Base-by-base conservation (phyloP, 1,140 invertebrate species). In the Anagrus nilaparvatae region DNA sequence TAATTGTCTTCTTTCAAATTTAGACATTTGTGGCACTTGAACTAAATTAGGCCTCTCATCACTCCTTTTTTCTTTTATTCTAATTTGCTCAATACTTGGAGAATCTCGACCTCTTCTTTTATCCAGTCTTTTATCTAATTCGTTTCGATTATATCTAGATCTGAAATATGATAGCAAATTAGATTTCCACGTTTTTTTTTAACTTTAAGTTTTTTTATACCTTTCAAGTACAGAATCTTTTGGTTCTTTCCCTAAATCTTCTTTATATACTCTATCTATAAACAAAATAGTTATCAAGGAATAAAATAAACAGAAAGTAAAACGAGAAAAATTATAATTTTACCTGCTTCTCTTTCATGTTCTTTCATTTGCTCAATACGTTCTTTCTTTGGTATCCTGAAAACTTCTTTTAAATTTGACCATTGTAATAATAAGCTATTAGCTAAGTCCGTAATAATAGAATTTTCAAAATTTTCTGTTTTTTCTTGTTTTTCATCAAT, bases 301-400 rank as follows among this genome's bases (percentile, higher is more conserved):
- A 41, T 24, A 17, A 41, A 48, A 49, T 16, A 6, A 37, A 0
- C 13, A 29, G 12, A 25, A 1, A 31, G 17, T 19, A 30, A 16
- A 16, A 21, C 0, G 24, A 44, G 27, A 19, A 37, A 37, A 28
- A 40, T 43, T 28, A 36, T 34, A 21, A 42, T 21, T 52, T 50
- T 51, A 68, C 73, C 77, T 40, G 87, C 88, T 73, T 92, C 87
- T 42, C 85, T 69, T 63, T 94, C 90, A 55, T 93, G 88, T 55
- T 92, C 87, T 57, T 90, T 89, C 84, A 91, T 88, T 61, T 89
- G 84, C 58, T 92, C 84, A 32, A 92, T 83, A 33, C 89, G 74
- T 56, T 95, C 86, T 52, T 93, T 92, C 63, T 95, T 95, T 8
- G 94, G 94, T 55, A 97, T 97, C 61, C 87, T 79, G 58, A 93